Percentiles rank a stretch among this genome's conserved stretches.
These are phyloP conservation scores for Dicerorhinus sumatrensis DNA, from an alignment of 2,113 vertebrate species.

Conservation along the genomic window DNA sequence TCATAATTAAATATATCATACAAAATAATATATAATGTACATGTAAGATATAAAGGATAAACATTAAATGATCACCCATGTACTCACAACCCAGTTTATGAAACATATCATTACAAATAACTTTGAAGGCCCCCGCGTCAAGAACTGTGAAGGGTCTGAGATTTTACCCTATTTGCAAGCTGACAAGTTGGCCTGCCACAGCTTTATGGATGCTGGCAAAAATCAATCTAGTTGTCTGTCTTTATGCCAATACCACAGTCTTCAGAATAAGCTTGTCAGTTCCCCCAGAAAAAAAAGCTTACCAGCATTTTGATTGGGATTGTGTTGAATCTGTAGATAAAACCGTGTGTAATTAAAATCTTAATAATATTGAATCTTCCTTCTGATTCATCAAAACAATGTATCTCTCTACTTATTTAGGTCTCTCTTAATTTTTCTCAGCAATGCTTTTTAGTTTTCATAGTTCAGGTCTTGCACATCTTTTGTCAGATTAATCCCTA, in stretches of 20 bases:
- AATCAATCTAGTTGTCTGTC: neutral
- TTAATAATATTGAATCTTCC: neutral
- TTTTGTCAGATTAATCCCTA: neutral
- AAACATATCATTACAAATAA: conserved; percentile 19
- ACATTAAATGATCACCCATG: neutral
- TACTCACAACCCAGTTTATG: neutral
- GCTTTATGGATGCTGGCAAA: neutral
- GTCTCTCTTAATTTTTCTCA: neutral
- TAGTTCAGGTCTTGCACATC: neutral
- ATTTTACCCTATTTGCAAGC: neutral
- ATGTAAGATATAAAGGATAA: neutral
- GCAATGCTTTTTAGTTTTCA: neutral
- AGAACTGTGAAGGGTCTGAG: conserved; percentile 27
- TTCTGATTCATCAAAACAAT: neutral
- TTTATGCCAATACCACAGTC: conserved; percentile 11
- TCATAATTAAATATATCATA: neutral
- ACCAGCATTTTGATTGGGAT: neutral
- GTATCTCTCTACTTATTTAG: neutral
- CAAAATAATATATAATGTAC: neutral
- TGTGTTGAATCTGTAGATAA: neutral
- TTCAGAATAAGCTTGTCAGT: neutral
- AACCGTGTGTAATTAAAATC: neutral
- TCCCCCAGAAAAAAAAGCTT: neutral
- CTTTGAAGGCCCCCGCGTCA: neutral
- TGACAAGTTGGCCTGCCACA: conserved; percentile 14